Conservation (phyloP, 2,113 vertebrate genomes). For the Buteo buteo region DNA sequence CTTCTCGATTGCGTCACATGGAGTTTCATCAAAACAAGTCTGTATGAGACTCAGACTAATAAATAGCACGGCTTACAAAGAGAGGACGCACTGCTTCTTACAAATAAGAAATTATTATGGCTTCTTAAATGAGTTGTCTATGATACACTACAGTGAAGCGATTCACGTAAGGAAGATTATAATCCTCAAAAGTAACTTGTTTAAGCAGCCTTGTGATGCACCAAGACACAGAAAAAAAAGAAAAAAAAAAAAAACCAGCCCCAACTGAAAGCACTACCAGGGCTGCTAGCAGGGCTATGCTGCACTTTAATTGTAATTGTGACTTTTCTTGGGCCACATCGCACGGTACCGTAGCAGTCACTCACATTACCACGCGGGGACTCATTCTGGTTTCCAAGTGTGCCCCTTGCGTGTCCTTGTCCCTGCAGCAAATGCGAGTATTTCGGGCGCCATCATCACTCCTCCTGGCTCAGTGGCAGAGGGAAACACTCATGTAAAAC, state of each 20-base stretch:
- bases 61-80: neutral
- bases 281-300: neutral
- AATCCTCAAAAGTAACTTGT: neutral
- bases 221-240: neutral
- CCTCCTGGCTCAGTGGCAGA: neutral
- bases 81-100: neutral
- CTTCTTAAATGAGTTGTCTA: neutral
- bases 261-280: neutral
- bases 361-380: neutral
- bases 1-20: accelerated
- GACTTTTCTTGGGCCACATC: neutral
- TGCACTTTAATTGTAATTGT: neutral
- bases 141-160: neutral
- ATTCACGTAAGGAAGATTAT: neutral
- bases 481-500: neutral
- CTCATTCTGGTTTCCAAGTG: neutral
- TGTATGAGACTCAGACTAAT: neutral
- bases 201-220: neutral
- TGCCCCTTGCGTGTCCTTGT: neutral
- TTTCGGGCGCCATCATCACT: neutral
- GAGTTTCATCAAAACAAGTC: neutral
- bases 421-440: accelerated
- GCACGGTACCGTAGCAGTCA: neutral
- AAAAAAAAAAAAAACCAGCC: too few relatives aligned
- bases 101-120: neutral